A percentile compares a stretch with the other conserved stretches of the same genome.
phyloP scores from a whole-genome alignment of 2,113 vertebrate species.

The Tor tambroides region DNA sequence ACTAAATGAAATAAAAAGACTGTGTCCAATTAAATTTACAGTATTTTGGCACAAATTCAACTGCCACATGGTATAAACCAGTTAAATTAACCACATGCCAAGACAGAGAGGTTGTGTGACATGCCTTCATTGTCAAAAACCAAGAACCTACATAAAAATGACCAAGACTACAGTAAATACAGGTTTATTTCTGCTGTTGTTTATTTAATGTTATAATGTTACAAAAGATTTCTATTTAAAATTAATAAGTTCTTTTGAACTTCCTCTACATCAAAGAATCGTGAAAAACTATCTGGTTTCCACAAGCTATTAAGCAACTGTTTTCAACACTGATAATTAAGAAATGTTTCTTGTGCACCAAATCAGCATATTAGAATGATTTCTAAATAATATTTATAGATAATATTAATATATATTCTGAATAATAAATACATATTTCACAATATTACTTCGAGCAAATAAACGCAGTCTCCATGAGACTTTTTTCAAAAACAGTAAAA shows the following conservation, averaged over 20 bases:
- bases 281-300: neutral
- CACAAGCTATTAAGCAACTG: neutral
- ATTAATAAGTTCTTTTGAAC: neutral
- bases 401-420: neutral
- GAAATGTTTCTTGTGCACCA: neutral
- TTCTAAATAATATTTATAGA: neutral
- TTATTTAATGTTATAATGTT: too few relatives aligned
- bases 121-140: neutral
- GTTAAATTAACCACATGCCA: neutral
- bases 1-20: neutral
- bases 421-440: too few relatives aligned
- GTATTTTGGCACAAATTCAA: neutral
- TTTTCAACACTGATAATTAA: neutral
- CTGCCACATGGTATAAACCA: neutral
- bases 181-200: neutral
- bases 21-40: neutral
- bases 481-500: too few relatives aligned
- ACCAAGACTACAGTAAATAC: neutral
- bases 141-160: neutral
- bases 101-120: neutral
- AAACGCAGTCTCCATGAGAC: too few relatives aligned
- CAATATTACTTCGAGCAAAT: neutral
- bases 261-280: neutral
- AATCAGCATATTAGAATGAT: neutral
- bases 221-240: too few relatives aligned